Evolutionary conservation across 2,888 invertebrate species (phyloP), one percentile per base, ranked within the genome.

Genomic region (Acrobasis repandana): DNA sequence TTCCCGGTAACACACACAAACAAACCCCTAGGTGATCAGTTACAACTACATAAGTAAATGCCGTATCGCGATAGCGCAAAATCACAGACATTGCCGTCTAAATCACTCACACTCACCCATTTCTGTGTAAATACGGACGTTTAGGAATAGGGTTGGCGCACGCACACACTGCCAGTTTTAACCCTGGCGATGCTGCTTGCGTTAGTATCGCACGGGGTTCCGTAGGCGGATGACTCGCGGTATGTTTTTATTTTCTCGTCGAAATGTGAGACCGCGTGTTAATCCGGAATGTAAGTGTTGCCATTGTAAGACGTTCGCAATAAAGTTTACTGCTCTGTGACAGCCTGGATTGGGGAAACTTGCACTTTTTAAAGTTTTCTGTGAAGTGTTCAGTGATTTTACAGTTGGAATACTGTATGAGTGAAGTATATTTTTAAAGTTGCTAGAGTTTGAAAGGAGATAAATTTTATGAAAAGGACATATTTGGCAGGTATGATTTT

Each of bases 161-260:
- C 84, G 61, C 88, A 86, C 80, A 89, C 89, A 71, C 52, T 47
- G 16, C 63, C 60, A 70, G 11, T 14, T 63, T 62, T 76, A 75
- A 82, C 87, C 88, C 88, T 76, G 87, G 86, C 77, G 71, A 71
- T 77, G 77, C 79, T 78, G 75, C 75, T 74, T 83, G 77, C 84
- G 86, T 83, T 83, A 87, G 86, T 83, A 62, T 62, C 52, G 61
- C 58, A 63, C 59, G 54, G 65, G 60, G 60, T 61, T 58, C 52
- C 61, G 64, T 38, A 9, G 38, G 14, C 50, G 34, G 34, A 16
- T 56, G 60, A 64, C 66, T 71, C 65, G 28, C 33, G 33, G 9
- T 49, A 47, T 50, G 43, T 52, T 9, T 16, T 38, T 9, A 9
- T 58, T 61, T 18, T 8, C 16, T 49, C 59, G 51, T 38, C 60